Evolutionary conservation across 2,113 vertebrate species (phyloP).

Genomic region (Delphinus delphis): DNA sequence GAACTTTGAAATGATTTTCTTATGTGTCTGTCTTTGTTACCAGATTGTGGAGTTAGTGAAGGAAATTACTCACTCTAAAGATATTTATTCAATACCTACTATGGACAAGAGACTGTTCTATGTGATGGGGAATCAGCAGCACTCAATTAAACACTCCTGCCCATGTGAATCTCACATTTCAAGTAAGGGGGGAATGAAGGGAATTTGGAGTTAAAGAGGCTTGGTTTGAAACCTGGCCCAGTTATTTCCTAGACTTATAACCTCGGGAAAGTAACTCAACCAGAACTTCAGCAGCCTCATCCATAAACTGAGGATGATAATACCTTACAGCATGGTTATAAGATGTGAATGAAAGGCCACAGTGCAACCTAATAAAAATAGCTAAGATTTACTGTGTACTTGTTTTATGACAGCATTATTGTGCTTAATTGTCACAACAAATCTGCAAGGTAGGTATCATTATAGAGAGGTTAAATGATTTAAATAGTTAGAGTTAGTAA

Average conservation of each 20-base stretch:
- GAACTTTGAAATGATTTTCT: conserved; percentile 18
- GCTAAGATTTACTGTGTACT: neutral
- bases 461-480: neutral
- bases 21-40: neutral
- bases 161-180: neutral
- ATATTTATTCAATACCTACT: neutral
- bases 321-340: neutral
- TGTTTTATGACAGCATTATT: neutral
- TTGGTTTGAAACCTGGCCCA: neutral
- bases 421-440: neutral
- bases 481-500: neutral
- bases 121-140: neutral
- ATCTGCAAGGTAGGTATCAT: neutral
- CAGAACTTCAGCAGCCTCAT: neutral
- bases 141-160: neutral
- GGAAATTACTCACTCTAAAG: neutral
- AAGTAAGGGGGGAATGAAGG: neutral
- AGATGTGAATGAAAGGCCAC: conserved; percentile 11
- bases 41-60: neutral
- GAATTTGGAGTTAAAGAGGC: neutral
- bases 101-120: neutral
- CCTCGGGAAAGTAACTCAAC: neutral
- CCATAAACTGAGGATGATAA: neutral
- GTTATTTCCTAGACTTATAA: neutral
- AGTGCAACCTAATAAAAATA: neutral